Percentiles rank a stretch among this genome's conserved stretches.
Conservation (phyloP, 2,888 invertebrate species). For the Azorinus chamasolen region DNA sequence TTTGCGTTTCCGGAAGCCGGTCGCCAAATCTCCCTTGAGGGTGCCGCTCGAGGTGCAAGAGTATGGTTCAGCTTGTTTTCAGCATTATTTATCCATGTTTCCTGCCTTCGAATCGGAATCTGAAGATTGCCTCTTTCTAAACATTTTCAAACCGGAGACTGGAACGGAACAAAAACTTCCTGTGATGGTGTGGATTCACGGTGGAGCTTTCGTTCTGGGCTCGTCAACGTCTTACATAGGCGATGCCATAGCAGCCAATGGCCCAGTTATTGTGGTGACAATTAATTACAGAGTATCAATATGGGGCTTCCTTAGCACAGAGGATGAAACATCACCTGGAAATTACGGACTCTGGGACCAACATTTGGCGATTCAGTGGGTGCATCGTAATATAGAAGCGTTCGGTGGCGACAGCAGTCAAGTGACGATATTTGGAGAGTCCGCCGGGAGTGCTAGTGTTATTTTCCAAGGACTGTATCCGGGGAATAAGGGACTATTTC, state of each 20-base stretch:
- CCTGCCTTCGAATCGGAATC: constrained; percentile 48
- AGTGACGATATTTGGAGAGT: constrained; percentile 98
- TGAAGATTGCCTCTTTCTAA: constrained; percentile 74
- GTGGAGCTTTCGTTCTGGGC: constrained; percentile 64
- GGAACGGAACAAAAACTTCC: not conserved
- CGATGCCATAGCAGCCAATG: constrained; percentile 53
- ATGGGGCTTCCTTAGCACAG: constrained; percentile 76
- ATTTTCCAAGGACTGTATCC: constrained; percentile 93
- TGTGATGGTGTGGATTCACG: constrained; percentile 70
- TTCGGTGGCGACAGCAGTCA: constrained; percentile 93
- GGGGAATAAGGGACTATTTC: constrained; percentile 91
- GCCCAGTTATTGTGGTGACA: constrained; percentile 68
- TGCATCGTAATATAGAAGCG: constrained; percentile 78
- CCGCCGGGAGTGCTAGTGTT: constrained; percentile 97
- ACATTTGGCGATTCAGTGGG: constrained; percentile 92
- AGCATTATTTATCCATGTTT: constrained; percentile 41
- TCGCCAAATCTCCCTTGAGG: constrained; percentile 10
- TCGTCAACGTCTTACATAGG: constrained; percentile 63
- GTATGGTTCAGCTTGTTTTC: constrained; percentile 63
- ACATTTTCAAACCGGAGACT: constrained; percentile 67
- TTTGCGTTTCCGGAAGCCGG: constrained; percentile 62
- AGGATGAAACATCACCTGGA: constrained; percentile 65
- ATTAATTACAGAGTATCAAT: constrained; percentile 72
- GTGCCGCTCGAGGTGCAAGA: constrained; percentile 48
- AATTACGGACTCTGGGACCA: constrained; percentile 95